Conservation (phyloP, 1,140 invertebrate species). For the Zophobas morio region DNA sequence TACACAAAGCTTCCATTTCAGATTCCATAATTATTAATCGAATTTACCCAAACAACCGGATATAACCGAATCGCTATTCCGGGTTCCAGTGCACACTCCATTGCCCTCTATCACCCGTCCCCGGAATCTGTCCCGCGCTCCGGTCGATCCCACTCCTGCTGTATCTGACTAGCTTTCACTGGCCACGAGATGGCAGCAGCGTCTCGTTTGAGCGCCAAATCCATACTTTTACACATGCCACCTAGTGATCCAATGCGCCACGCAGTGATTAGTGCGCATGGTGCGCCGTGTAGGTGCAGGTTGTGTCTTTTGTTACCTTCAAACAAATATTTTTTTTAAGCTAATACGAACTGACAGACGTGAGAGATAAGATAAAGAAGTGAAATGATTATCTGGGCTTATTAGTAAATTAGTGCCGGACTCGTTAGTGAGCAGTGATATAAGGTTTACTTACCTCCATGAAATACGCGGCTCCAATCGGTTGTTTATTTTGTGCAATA, state of each 20-base stretch:
- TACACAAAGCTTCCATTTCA: slow-evolving; percentile 3
- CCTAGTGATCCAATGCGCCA: slow-evolving; percentile 32
- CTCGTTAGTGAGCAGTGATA: not conserved
- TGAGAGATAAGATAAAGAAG: slow-evolving; percentile 30
- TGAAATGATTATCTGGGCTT: slow-evolving; percentile 1
- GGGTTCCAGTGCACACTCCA: not conserved
- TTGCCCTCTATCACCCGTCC: not conserved
- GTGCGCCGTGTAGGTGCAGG: slow-evolving; percentile 49
- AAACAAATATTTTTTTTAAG: slow-evolving; percentile 35
- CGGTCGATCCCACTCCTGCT: not conserved
- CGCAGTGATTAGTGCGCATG: slow-evolving; percentile 47
- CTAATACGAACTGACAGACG: not conserved
- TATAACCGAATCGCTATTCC: not conserved
- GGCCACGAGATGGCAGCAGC: slow-evolving; percentile 13
- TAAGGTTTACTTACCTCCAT: not conserved
- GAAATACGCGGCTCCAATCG: not conserved
- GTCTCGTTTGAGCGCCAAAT: slow-evolving; percentile 15
- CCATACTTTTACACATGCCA: slow-evolving; percentile 52
- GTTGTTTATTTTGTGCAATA: slow-evolving; percentile 22
- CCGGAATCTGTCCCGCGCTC: not conserved
- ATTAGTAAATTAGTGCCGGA: not conserved
- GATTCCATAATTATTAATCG: slow-evolving; percentile 6
- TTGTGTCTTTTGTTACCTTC: slow-evolving; percentile 33
- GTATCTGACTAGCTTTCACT: not conserved
- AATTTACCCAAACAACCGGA: slow-evolving; percentile 10